Base-by-base conservation (phyloP, 2,888 invertebrate genomes). In the Synergus itoensis region DNA sequence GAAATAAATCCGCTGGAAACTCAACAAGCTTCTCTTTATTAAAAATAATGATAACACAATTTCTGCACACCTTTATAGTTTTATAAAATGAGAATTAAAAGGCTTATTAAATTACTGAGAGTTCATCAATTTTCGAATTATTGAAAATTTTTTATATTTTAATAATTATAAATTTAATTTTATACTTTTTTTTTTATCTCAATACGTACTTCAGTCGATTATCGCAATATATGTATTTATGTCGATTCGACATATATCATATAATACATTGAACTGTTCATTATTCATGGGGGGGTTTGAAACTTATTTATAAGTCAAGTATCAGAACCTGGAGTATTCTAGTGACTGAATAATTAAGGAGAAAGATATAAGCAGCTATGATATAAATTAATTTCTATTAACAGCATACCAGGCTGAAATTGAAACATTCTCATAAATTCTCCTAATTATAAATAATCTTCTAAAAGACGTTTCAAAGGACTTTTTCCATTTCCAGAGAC, bases 291-390 rank as follows among this genome's bases (percentile, higher is more conserved):
- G 1, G 69, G 45, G 7, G 28, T 28, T 69, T 16, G 48, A 53
- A 69, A 69, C 69, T 48, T 69, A 45, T 45, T 28, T 69, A 69
- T 69, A 69, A 48, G 69, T 48, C 69, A n/a, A 69, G 48, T 69
- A 69, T 69, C 16, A 48, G 28, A 48, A 48, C 48, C 36, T 69
- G 48, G 45, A 69, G 69, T 28, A 48, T 69, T 48, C 69, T 69
- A 28, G 7, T 69, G 69, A 45, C 21, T 21, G 21, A 21, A 48
- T 48, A 69, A 69, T 69, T 69, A 69, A 48, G 48, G 28, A 28
- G 28, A 16, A 48, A 69, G 14, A 45, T 48, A 14, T 48, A 48
- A 69, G 48, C 48, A 16, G 28, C 28, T 48, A 16, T 48, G 21
- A 69, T 21, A 16, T 48, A 16, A 28, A 69, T 69, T 14, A 16